Base-by-base conservation (phyloP, 2,113 vertebrate species). In the Lophius piscatorius region DNA sequence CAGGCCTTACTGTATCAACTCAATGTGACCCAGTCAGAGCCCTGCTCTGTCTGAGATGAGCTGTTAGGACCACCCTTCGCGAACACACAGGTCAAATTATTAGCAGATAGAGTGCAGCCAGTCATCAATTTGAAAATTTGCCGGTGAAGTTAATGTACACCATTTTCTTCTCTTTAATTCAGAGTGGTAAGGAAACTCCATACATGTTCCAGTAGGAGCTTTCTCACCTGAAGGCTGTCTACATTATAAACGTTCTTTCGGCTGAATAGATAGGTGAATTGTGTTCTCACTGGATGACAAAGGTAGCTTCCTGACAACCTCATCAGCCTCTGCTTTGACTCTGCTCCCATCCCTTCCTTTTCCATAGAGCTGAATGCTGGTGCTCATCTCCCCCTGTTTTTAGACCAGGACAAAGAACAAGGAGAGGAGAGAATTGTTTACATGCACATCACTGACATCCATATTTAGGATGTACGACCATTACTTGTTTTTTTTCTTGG, bases 401-500 rank as follows among this genome's bases (percentile, higher is more conserved):
- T 44, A 78, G 73, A 81, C 72, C 79, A 72, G 81, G 81, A 80
- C 51, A 1, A 80, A 74, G 71, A 81, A 81, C 61, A 62, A 74
- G 76, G 57, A 74, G 67, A 60, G 34, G 66, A 39, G 46, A 59
- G 60, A 21, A 14, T 46, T 50, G 38, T 82, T 77, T 75, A 82
- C 71, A 79, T 45, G 70, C 77, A 70, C 74, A 70, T 63, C 61
- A 63, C 31, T 58, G n/a, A 57, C 62, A 28, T 61, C 48, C 35
- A 20, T 38, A 49, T 66, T 66, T 54, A 35, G 55, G 67, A 62
- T 23, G 34, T 65, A 70, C 16, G 20, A 38, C 38, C 4, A 14
- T 21, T 56, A 41, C 45, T 29, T 9, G 7, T 44, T 24, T 33
- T 55, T 34, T 18, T 20, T 26, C 42, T 17, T 39, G 20, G 35